These are phyloP conservation scores for Champsocephalus esox DNA, from an alignment of 2,797 vertebrate genomes.

Conservation along the genomic window DNA sequence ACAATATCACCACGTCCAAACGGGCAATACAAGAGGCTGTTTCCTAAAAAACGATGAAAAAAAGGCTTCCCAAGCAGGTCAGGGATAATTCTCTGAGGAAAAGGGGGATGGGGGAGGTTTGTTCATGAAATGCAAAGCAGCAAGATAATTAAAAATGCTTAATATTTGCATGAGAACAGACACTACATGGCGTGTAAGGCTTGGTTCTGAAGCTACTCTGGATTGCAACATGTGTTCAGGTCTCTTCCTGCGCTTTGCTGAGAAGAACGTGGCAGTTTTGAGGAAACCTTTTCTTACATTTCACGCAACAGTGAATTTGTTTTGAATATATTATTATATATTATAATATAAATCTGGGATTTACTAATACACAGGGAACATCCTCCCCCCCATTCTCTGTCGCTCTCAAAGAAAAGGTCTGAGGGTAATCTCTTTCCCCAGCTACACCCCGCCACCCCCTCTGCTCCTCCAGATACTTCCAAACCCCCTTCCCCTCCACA, in stretches of 20 bases:
- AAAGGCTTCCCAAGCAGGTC: neutral
- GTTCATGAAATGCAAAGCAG: too few species aligned
- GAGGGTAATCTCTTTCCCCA: slow-evolving; percentile 67
- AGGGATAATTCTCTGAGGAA: neutral
- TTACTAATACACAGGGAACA: slow-evolving; percentile 78
- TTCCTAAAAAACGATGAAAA: neutral
- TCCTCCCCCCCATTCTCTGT: slow-evolving; percentile 43
- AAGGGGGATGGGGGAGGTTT: too few species aligned
- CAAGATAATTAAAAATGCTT: neutral
- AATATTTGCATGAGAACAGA: neutral
- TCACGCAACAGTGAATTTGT: neutral
- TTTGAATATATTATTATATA: neutral
- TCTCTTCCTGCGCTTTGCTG: too few species aligned
- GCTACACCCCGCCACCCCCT: slow-evolving; percentile 32
- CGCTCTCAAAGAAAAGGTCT: slow-evolving; percentile 64
- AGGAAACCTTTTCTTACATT: too few species aligned
- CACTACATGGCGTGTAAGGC: neutral
- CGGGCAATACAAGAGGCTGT: neutral
- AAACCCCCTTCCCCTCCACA: slow-evolving; percentile 7
- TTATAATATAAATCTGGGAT: slow-evolving; percentile 63
- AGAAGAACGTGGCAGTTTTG: too few species aligned
- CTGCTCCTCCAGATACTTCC: neutral
- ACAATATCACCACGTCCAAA: neutral
- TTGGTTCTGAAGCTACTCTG: too few species aligned
- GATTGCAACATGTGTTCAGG: too few species aligned